Evolutionary conservation across 1,140 invertebrate species (phyloP).

Genomic region (Acarapis woodi): DNA sequence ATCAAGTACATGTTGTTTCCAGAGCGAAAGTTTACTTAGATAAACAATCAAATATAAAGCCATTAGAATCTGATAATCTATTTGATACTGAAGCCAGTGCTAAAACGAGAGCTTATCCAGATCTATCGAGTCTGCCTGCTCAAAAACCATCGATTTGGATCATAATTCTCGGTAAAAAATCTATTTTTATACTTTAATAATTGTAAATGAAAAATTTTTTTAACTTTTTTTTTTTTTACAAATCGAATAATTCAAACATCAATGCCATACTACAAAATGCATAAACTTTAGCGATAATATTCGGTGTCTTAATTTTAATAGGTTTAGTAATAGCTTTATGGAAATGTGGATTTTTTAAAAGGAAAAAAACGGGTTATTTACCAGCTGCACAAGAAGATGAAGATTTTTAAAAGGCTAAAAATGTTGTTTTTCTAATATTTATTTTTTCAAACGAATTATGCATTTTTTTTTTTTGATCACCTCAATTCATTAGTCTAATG

Average conservation of each 20-base stretch:
- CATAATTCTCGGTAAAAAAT: constrained; percentile 41
- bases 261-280: too few relatives aligned
- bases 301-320: neutral
- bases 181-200: constrained; percentile 44
- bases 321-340: neutral
- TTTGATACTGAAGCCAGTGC: too few relatives aligned
- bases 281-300: too few relatives aligned
- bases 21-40: constrained; percentile 38
- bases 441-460: too few relatives aligned
- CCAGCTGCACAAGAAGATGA: constrained; percentile 11
- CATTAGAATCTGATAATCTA: constrained; percentile 3
- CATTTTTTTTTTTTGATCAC: too few relatives aligned
- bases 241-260: neutral
- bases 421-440: too few relatives aligned
- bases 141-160: constrained; percentile 44
- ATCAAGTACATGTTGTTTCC: constrained; percentile 46
- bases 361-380: constrained; percentile 22
- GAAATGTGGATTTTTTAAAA: constrained; percentile 52
- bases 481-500: too few relatives aligned
- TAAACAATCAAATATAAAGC: constrained; percentile 9
- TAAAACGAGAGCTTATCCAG: constrained; percentile 45
- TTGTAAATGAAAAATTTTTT: constrained; percentile 17
- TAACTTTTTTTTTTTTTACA: neutral
- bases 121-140: constrained; percentile 30
- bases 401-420: constrained; percentile 5